Percentiles rank a stretch among this genome's conserved stretches.
phyloP scores from a whole-genome alignment of 2,113 vertebrate genomes.

The Orientallactaga bullata region DNA sequence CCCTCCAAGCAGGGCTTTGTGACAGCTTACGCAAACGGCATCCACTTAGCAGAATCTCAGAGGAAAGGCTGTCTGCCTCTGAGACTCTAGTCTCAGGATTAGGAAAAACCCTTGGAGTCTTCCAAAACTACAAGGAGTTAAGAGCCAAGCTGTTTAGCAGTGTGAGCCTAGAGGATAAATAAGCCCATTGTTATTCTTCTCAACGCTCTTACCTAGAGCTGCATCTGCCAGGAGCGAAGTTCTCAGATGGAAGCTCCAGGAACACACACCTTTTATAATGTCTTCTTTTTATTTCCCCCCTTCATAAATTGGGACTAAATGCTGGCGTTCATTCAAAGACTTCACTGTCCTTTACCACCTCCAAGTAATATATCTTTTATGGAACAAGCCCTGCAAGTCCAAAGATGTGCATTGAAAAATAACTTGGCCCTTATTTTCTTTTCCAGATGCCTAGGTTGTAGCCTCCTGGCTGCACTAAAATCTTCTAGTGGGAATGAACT shows the following conservation, averaged over 20 bases:
- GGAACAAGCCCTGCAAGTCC: constrained; percentile 63
- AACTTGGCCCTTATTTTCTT: constrained; percentile 71
- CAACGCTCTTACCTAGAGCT: constrained; percentile 40
- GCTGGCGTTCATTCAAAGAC: constrained; percentile 61
- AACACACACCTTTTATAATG: constrained; percentile 63
- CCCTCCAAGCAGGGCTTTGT: not conserved
- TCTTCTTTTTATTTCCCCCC: constrained; percentile 68
- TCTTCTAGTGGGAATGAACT: not conserved
- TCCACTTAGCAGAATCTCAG: not conserved
- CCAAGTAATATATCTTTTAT: constrained; percentile 22
- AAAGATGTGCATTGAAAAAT: constrained; percentile 64
- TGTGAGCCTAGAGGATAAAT: constrained; percentile 47
- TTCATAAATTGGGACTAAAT: constrained; percentile 70
- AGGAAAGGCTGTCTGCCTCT: not conserved
- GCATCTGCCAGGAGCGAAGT: constrained; percentile 21
- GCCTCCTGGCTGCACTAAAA: not conserved
- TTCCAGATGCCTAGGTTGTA: not conserved
- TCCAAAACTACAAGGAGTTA: constrained; percentile 42
- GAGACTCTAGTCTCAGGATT: constrained; percentile 32
- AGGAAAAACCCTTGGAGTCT: constrained; percentile 52
- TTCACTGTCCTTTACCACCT: constrained; percentile 55
- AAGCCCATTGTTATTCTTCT: constrained; percentile 55
- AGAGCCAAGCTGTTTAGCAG: constrained; percentile 59
- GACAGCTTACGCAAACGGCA: not conserved
- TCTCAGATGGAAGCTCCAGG: constrained; percentile 66